phyloP scores from a whole-genome alignment of 2,113 vertebrate species.

The Brachirus orientalis region DNA sequence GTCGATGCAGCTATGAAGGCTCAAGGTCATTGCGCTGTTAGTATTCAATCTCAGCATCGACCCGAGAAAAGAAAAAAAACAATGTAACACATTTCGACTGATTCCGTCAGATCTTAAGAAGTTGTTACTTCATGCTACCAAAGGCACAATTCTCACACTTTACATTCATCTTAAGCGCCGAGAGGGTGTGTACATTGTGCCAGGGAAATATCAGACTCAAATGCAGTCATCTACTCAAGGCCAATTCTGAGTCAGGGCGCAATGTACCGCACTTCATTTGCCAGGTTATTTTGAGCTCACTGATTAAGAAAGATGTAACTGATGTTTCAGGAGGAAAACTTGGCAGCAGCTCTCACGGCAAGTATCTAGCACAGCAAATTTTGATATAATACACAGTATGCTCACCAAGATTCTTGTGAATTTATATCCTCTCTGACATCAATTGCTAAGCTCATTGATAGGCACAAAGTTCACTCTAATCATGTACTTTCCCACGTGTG shows the following conservation, averaged over 20 bases:
- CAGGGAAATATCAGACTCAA: conserved; percentile 50
- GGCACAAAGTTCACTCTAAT: conserved; percentile 31
- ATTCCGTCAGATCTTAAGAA: conserved; percentile 58
- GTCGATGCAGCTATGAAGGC: conserved; percentile 69
- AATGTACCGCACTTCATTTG: conserved; percentile 66
- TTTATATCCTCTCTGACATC: conserved; percentile 44
- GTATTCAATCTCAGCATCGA: conserved; percentile 64
- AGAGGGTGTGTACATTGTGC: conserved; percentile 4
- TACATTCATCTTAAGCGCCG: conserved; percentile 23
- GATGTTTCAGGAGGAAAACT: conserved; percentile 51
- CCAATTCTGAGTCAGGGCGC: conserved; percentile 58
- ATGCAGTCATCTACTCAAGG: conserved; percentile 62
- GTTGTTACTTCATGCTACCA: conserved; percentile 33
- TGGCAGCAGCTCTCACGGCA: conserved; percentile 44
- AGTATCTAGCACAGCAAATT: conserved; percentile 51
- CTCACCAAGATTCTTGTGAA: conserved; percentile 43
- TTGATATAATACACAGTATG: conserved; percentile 21
- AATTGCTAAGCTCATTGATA: conserved; percentile 40
- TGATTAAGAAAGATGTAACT: conserved; percentile 65
- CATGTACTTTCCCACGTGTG: too few species aligned
- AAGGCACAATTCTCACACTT: conserved; percentile 42
- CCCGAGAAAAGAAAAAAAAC: conserved; percentile 58
- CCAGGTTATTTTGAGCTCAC: conserved; percentile 58
- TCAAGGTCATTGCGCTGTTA: conserved; percentile 71
- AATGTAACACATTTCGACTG: conserved; percentile 25